Evolutionary conservation across 2,797 vertebrate genomes (phyloP).

Genomic region (Myiotriccus ornatus): DNA sequence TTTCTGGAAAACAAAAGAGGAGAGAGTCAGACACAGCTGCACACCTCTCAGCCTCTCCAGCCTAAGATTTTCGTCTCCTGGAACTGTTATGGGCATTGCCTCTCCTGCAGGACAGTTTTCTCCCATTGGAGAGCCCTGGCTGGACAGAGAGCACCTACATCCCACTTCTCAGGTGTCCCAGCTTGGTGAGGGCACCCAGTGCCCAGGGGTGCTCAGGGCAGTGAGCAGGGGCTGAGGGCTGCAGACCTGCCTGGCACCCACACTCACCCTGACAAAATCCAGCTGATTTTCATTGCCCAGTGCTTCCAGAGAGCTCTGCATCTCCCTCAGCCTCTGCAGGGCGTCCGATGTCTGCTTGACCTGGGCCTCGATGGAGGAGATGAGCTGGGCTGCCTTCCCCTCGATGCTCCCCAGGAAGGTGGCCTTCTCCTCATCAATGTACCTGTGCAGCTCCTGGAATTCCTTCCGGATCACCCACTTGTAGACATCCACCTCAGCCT

Average conservation of each 20-base stretch:
- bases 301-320: conserved; percentile 72
- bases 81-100: background rate
- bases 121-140: background rate
- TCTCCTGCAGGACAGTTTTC: background rate
- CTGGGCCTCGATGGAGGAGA: conserved; percentile 81
- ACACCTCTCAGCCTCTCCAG: background rate
- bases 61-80: background rate
- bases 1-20: conserved; percentile 75
- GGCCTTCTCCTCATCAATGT: conserved; percentile 83
- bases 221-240: background rate
- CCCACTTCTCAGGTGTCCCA: background rate
- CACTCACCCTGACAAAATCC: conserved; percentile 81
- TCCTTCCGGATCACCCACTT: conserved; percentile 85
- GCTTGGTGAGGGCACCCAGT: background rate
- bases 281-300: conserved; percentile 78
- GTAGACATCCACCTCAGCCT: conserved; percentile 87
- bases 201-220: background rate
- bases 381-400: conserved; percentile 72
- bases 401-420: conserved; percentile 78
- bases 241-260: background rate
- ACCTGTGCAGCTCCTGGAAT: conserved; percentile 83
- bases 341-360: conserved; percentile 74
- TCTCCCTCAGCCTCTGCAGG: conserved; percentile 74
- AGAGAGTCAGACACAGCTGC: background rate
- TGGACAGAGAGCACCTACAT: background rate